Conservation (phyloP, 2,113 vertebrate genomes). For the Lepidothrix coronata region DNA sequence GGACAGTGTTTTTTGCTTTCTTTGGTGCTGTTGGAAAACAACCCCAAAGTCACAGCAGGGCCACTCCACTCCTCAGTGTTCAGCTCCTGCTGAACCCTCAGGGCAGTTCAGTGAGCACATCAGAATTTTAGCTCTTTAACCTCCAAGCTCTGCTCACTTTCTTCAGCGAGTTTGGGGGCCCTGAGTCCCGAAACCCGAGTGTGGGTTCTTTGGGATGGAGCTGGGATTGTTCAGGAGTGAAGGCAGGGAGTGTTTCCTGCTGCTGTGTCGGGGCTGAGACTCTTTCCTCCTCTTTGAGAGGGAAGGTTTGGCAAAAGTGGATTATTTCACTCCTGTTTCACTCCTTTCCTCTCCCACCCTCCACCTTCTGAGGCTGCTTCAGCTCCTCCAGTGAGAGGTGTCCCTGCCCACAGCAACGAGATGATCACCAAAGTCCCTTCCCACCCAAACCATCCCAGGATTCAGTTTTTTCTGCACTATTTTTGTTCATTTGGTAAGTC, state of each 20-base stretch:
- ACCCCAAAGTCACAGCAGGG: not conserved
- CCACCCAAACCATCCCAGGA: not conserved
- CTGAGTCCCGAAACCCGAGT: not conserved
- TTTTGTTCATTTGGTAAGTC: not conserved
- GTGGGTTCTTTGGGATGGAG: not conserved
- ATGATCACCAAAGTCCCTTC: not conserved
- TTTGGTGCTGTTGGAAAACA: not conserved
- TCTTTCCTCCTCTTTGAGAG: not conserved
- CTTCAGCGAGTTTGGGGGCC: not conserved
- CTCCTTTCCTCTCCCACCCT: not conserved
- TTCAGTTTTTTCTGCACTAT: not conserved
- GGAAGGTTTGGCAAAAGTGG: not conserved
- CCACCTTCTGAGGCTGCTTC: not conserved
- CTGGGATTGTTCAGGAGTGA: not conserved
- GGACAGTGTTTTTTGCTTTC: not conserved
- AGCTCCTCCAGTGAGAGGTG: not conserved
- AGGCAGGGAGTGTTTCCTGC: slow-evolving; percentile 16
- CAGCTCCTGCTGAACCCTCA: not conserved
- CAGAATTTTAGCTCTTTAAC: not conserved
- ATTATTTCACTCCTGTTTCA: not conserved
- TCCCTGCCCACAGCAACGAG: not conserved
- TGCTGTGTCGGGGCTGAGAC: not conserved
- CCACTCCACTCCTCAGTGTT: not conserved
- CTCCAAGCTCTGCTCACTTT: not conserved
- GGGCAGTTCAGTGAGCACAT: not conserved